phyloP scores from a whole-genome alignment of 1,140 invertebrate species.

The Heliconius eleuchia region DNA sequence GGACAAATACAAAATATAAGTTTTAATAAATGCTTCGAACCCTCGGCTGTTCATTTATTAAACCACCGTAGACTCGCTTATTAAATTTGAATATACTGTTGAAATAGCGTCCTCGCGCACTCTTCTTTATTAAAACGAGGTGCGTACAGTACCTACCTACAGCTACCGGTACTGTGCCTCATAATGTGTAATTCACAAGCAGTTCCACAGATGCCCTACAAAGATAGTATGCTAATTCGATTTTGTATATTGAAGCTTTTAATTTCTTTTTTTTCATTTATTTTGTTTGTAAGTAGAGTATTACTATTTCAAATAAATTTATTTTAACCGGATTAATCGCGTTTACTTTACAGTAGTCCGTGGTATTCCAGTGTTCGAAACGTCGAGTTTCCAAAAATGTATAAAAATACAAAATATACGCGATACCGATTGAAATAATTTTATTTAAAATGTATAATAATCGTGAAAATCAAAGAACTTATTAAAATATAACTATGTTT shows the following conservation, averaged over 20 bases:
- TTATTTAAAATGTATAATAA: too few relatives aligned
- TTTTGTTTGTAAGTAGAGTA: too few relatives aligned
- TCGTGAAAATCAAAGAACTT: too few relatives aligned
- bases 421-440: too few relatives aligned
- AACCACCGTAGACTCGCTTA: slow-evolving; percentile 35
- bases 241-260: neutral
- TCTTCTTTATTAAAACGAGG: slow-evolving; percentile 39
- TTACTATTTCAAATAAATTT: too few relatives aligned
- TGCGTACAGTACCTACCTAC: slow-evolving; percentile 17
- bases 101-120: slow-evolving; percentile 32
- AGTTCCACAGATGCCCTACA: slow-evolving; percentile 12
- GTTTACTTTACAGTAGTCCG: too few relatives aligned
- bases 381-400: too few relatives aligned
- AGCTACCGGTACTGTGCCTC: slow-evolving; percentile 1
- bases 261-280: neutral
- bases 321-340: too few relatives aligned
- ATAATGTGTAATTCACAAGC: slow-evolving; percentile 31
- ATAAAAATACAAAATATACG: too few relatives aligned
- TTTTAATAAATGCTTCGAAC: slow-evolving; percentile 29
- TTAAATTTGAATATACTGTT: slow-evolving; percentile 42
- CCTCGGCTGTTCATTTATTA: slow-evolving; percentile 38
- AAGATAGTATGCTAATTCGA: slow-evolving; percentile 6
- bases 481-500: neutral
- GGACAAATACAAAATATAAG: slow-evolving; percentile 27
- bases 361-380: too few relatives aligned